Evolutionary conservation across 2,888 invertebrate genomes (phyloP), one percentile per base, ranked within the genome.

Genomic region (Chloroclystis v-ata): DNA sequence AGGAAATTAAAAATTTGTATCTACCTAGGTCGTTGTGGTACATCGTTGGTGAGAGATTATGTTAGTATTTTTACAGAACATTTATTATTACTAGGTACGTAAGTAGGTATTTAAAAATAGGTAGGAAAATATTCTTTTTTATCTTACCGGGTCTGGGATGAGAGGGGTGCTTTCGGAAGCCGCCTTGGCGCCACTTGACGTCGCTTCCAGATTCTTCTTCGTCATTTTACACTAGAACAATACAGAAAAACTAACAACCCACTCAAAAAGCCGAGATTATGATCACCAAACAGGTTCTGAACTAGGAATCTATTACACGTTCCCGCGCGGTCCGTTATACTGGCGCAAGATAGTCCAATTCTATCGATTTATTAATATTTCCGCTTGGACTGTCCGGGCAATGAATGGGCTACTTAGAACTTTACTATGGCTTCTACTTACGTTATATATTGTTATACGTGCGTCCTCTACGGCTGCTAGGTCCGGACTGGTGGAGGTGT

Each of bases 131-230:
- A n/a, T n/a, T n/a, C n/a, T n/a, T n/a, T n/a, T n/a, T 20, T 20
- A 4, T 4, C 20, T 20, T 2, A 20, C 20, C 20, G 20, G 20
- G 2, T 62, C 50, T 1, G 60, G 42, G 5, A 84, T 70, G 1
- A 84, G 69, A 1, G 84, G 84, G 2, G 83, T 83, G 2, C 66
- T 70, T 58, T 84, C 84, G 6, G 77, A 63, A 0, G 65, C 64
- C 3, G 61, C 54, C 1, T 58, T 53, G 11, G 60, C 59, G 38
- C 57, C 41, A 14, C 60, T 52, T 28, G 66, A 50, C 33, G 59
- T 59, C 9, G 52, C 50, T 38, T 73, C 74, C 33, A 65, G 29
- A 9, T 49, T 61, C 49, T 60, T 73, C 58, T 78, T 80, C 11
- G 75, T 65, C 81, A 82, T 82, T 42, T 59, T 49, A 37, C 33